Conservation (phyloP, 1,140 invertebrate species). For the Diorhabda sublineata region DNA sequence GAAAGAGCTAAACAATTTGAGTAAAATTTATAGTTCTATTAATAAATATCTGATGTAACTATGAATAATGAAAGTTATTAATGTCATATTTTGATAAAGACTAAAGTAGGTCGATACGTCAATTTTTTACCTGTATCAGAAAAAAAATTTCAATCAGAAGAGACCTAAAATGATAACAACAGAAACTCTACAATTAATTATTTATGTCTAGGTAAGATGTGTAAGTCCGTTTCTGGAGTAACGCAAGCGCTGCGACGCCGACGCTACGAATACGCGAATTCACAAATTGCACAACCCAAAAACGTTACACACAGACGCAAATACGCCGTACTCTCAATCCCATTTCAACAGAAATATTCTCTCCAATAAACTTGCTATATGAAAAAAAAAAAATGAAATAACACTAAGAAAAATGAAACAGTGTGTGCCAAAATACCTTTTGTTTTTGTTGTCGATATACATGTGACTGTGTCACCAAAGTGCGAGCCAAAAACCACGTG, state of each 20-base stretch:
- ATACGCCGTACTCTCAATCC: neutral
- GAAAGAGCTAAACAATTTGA: no score
- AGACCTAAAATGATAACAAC: no score
- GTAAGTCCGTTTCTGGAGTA: neutral
- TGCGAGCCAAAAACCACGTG: neutral
- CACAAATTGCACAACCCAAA: neutral
- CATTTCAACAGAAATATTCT: neutral
- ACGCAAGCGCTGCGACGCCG: constrained; percentile 8
- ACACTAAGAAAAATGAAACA: neutral
- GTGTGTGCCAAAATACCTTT: neutral
- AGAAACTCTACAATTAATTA: no score
- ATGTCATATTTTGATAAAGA: no score
- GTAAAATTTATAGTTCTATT: no score
- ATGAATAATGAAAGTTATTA: no score
- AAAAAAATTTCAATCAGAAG: no score
- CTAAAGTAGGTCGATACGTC: no score
- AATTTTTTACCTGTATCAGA: no score
- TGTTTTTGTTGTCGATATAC: no score
- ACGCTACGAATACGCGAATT: constrained; percentile 5
- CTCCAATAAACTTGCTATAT: neutral
- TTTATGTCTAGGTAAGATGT: no score
- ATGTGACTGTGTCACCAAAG: neutral
- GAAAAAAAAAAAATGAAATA: neutral
- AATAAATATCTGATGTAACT: no score
- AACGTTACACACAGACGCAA: constrained; percentile 1